These are phyloP conservation scores for Pollachius pollachius DNA, from an alignment of 2,113 vertebrate genomes.

Conservation along the genomic window DNA sequence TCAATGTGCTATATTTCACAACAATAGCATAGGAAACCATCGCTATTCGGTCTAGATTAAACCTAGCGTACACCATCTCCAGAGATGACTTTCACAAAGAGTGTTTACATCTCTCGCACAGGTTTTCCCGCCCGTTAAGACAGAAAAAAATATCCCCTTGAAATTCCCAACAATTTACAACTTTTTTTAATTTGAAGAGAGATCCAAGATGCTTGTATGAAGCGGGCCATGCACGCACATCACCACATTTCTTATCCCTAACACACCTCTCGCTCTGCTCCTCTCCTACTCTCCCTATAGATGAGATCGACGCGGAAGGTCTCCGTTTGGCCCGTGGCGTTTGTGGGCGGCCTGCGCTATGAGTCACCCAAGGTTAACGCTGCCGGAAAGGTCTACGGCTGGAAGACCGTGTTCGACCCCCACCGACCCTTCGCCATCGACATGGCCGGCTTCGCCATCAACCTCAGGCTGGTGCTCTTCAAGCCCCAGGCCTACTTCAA, in stretches of 20 bases:
- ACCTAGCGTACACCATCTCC: too few species aligned
- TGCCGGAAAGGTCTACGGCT: constrained; percentile 95
- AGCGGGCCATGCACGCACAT: neutral
- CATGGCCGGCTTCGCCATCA: constrained; percentile 98
- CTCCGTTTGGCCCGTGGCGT: constrained; percentile 96
- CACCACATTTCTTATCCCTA: constrained; percentile 33
- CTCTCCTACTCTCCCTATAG: constrained; percentile 55
- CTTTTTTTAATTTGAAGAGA: too few species aligned
- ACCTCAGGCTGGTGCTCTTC: constrained; percentile 92
- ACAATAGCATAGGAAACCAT: too few species aligned
- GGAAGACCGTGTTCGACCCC: constrained; percentile 97
- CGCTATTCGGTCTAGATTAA: too few species aligned
- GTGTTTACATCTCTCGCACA: too few species aligned
- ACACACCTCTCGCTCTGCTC: constrained; percentile 7
- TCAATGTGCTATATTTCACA: constrained; percentile 25
- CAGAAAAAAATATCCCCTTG: too few species aligned
- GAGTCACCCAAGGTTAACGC: constrained; percentile 95
- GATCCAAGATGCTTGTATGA: neutral
- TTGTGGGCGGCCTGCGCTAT: constrained; percentile 94
- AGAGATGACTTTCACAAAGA: too few species aligned
- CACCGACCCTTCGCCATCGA: constrained; percentile 97
- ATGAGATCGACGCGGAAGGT: constrained; percentile 94
- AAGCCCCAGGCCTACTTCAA: constrained; percentile 97
- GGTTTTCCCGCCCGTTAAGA: too few species aligned
- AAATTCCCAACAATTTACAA: too few species aligned